phyloP scores from a whole-genome alignment of 2,113 vertebrate genomes.

The Myanophis thanlyinensis region DNA sequence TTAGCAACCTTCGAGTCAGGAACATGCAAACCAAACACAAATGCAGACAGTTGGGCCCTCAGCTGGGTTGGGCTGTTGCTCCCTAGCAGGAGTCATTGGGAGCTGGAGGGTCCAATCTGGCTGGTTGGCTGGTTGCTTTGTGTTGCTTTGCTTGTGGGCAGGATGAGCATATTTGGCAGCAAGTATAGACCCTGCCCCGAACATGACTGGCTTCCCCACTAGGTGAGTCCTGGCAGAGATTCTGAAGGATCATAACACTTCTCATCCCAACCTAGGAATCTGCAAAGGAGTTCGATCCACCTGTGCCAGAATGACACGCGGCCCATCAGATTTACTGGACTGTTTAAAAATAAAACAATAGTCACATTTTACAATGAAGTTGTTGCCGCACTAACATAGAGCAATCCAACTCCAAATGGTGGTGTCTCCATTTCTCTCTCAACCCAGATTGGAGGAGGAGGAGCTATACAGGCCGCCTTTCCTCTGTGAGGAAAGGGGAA shows the following conservation, averaged over 20 bases:
- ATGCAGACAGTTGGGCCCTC: background rate
- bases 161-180: background rate
- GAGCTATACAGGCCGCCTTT: background rate
- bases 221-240: background rate
- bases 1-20: background rate
- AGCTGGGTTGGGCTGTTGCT: background rate
- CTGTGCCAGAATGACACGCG: background rate
- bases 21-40: background rate
- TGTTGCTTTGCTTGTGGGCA: background rate
- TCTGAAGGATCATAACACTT: background rate
- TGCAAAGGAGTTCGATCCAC: background rate
- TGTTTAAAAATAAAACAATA: background rate
- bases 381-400: background rate
- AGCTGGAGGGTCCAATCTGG: background rate
- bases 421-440: background rate
- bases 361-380: background rate
- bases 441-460: background rate
- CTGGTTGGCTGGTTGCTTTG: background rate
- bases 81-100: background rate
- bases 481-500: background rate
- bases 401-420: background rate
- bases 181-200: too few relatives aligned
- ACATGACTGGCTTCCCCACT: background rate
- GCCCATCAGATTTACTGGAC: background rate
- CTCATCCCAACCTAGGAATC: background rate